phyloP scores from a whole-genome alignment of 2,888 invertebrate species.

The Esperia sulphurella region DNA sequence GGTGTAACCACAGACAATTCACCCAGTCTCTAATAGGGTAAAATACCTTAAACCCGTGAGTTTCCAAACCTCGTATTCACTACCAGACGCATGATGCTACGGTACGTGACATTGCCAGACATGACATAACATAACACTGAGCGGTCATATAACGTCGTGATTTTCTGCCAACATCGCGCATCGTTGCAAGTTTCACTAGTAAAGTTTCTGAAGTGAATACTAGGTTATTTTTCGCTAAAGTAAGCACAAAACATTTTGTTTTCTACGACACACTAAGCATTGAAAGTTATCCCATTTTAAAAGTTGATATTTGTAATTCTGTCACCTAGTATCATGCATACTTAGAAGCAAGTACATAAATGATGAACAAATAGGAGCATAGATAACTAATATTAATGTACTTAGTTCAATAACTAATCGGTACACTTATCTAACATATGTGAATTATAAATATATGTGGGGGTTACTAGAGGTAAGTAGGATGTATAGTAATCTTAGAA shows the following conservation, averaged over 20 bases:
- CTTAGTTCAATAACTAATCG: too few species aligned
- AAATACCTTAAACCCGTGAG: slow-evolving; percentile 56
- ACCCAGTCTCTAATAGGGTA: slow-evolving; percentile 46
- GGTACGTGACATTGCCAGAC: too few species aligned
- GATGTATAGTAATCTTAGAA: too few species aligned
- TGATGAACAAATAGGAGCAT: background rate
- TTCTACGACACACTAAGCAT: slow-evolving; percentile 74
- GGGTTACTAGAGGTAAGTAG: too few species aligned
- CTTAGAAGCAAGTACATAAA: slow-evolving; percentile 42
- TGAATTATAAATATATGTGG: too few species aligned
- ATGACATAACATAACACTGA: too few species aligned
- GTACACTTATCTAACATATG: background rate
- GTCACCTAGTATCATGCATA: slow-evolving; percentile 69
- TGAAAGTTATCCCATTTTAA: slow-evolving; percentile 40
- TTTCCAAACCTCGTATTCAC: slow-evolving; percentile 9
- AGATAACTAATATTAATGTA: too few species aligned
- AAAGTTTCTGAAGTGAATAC: background rate
- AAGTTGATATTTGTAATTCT: slow-evolving; percentile 34
- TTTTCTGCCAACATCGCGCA: too few species aligned
- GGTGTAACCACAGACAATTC: slow-evolving; percentile 37
- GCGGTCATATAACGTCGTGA: too few species aligned
- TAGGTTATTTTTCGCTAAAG: slow-evolving; percentile 13
- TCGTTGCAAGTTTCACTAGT: too few species aligned
- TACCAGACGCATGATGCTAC: background rate
- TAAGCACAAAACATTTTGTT: slow-evolving; percentile 57